Base-by-base conservation (phyloP, 2,888 invertebrate genomes). In the Nomada goodeniana region DNA sequence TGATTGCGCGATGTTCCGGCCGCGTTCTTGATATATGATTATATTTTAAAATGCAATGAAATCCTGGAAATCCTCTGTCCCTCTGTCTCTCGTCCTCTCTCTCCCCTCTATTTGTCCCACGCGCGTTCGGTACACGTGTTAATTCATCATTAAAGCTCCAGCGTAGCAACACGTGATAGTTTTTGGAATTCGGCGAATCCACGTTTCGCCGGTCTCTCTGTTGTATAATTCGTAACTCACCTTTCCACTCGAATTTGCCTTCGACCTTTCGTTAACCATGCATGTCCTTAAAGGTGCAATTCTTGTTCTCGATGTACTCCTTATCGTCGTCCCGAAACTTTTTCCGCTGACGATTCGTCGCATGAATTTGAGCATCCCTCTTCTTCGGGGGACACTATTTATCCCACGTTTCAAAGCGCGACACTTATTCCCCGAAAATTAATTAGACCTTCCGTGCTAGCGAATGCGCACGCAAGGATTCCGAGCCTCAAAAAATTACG, bases 11-110 rank as follows among this genome's bases (percentile, higher is more conserved):
- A 42, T 42, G 71, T 57, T 26, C 9, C 20, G 55, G 26, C 10
- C 26, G 36, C 26, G 26, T 57, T 72, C 50, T 76, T 72, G 57
- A 64, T 70, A 44, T 70, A 77, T 70, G 75, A 70, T 69, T 77
- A 77, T 77, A 69, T 77, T 79, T 78, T 77, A 53, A 70, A 79
- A 50, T 47, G 50, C n/a, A 47, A 15, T 52, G 36, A 20, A 15
- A 61, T 9, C 11, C 23, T 36, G 36, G 11, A 5, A 9, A n/a
- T 3, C 0, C n/a, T 2, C 36, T 36, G n/a, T 11, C 26, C 1
- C 23, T 26, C 23, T 63, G 1, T 9, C 13, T 59, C 29, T 7
- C 18, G 23, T 29, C 9, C 10, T 7, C 18, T 2, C 26, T 26
- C 26, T 26, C 53, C 29, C 2, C 53, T 47, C 2, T n/a, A 7